Evolutionary conservation across 1,140 invertebrate species (phyloP).

Genomic region (Vanessa tameamea): DNA sequence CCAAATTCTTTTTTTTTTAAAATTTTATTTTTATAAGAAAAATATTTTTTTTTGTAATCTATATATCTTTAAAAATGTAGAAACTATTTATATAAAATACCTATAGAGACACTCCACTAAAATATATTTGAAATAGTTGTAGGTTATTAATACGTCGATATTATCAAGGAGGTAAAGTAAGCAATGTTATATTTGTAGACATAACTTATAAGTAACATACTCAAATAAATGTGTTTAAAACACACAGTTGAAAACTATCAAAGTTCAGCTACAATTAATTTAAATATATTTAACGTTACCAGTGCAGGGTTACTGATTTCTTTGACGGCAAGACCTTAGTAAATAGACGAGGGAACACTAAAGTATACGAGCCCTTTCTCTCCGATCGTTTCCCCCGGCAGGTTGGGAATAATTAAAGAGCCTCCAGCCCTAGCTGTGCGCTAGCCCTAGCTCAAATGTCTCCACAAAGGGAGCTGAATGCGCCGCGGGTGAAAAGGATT

Average conservation of each 20-base stretch:
- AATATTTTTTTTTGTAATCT: neutral
- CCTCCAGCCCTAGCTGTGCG: slow-evolving; percentile 57
- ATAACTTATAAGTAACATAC: too few relatives aligned
- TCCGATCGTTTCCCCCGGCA: slow-evolving; percentile 43
- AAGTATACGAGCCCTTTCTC: slow-evolving; percentile 35
- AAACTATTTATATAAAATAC: too few relatives aligned
- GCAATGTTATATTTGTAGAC: too few relatives aligned
- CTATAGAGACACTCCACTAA: too few relatives aligned
- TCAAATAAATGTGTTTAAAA: neutral
- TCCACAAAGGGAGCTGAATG: slow-evolving; percentile 60
- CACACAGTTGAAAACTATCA: neutral
- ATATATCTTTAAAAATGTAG: too few relatives aligned
- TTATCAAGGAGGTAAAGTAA: too few relatives aligned
- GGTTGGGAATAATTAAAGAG: slow-evolving; percentile 67
- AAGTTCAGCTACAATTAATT: neutral
- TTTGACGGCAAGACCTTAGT: slow-evolving; percentile 35
- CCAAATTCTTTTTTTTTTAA: slow-evolving; percentile 57
- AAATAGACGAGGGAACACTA: slow-evolving; percentile 38
- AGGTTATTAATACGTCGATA: too few relatives aligned
- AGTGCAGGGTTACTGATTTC: slow-evolving; percentile 23
- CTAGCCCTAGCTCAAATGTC: slow-evolving; percentile 57
- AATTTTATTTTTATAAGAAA: neutral
- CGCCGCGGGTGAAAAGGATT: slow-evolving; percentile 62
- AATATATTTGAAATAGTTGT: too few relatives aligned
- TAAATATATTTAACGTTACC: neutral